phyloP scores from a whole-genome alignment of 2,113 vertebrate genomes.

The Ptilonorhynchus violaceus region DNA sequence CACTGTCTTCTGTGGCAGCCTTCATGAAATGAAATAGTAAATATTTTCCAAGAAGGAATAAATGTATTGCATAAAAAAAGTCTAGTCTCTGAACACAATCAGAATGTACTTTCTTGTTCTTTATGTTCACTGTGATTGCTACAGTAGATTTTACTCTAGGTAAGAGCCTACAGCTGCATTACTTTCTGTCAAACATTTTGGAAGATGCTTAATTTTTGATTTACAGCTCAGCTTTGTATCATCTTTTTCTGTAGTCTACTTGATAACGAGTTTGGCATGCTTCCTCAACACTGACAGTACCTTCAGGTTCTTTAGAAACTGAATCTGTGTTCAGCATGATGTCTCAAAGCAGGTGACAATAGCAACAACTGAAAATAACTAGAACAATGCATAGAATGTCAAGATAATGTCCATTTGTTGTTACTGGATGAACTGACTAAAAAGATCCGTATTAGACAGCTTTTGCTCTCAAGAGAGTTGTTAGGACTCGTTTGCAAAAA shows the following conservation, averaged over 20 bases:
- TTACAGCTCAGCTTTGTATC: background rate
- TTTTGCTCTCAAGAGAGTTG: slow-evolving; percentile 32
- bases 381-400: slow-evolving; percentile 33
- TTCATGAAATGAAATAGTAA: background rate
- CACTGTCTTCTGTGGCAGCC: background rate
- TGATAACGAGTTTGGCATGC: background rate
- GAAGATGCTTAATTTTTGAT: slow-evolving; percentile 4
- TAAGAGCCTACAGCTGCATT: background rate
- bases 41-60: background rate
- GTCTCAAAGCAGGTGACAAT: slow-evolving; percentile 46
- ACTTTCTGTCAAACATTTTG: background rate
- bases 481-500: slow-evolving; percentile 50
- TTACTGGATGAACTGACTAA: slow-evolving; percentile 34
- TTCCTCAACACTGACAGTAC: slow-evolving; percentile 29
- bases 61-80: background rate
- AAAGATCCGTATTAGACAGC: slow-evolving; percentile 20
- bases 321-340: slow-evolving; percentile 23
- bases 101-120: background rate
- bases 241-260: slow-evolving; percentile 1
- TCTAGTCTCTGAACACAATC: background rate
- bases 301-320: slow-evolving; percentile 55
- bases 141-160: background rate
- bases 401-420: slow-evolving; percentile 42
- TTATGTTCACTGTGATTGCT: background rate
- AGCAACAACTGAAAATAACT: slow-evolving; percentile 45